Evolutionary conservation across 2,113 vertebrate genomes (phyloP).

Genomic region (Thamnaconus septentrionalis): DNA sequence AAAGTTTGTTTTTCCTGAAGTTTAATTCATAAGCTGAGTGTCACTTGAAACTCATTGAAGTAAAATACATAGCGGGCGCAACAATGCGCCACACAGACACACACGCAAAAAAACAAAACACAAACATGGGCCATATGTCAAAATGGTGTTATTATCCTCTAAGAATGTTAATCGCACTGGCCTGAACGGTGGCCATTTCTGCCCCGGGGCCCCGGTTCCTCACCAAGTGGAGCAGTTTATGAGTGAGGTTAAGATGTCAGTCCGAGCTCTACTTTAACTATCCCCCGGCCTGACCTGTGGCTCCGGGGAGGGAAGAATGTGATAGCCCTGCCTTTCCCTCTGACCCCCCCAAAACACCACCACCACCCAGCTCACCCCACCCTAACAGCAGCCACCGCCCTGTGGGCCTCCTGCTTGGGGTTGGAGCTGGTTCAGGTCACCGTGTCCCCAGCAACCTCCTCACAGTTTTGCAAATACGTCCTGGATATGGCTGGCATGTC

Average conservation of each 20-base stretch:
- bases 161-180: slow-evolving; percentile 64
- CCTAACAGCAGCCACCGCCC: slow-evolving; percentile 13
- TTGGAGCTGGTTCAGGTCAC: slow-evolving; percentile 51
- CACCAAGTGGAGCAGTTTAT: slow-evolving; percentile 67
- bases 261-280: slow-evolving; percentile 43
- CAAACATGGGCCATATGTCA: slow-evolving; percentile 47
- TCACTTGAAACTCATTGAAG: background rate
- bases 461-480: slow-evolving; percentile 79
- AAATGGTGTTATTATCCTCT: slow-evolving; percentile 62
- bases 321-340: slow-evolving; percentile 40
- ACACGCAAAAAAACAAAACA: slow-evolving; percentile 30
- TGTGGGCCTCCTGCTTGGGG: slow-evolving; percentile 40
- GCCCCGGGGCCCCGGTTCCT: slow-evolving; percentile 56
- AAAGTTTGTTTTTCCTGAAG: background rate
- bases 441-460: slow-evolving; percentile 76
- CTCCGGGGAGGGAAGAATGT: slow-evolving; percentile 47
- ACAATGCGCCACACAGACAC: background rate
- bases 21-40: too few species aligned
- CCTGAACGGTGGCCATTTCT: slow-evolving; percentile 46
- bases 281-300: slow-evolving; percentile 68
- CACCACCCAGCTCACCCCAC: slow-evolving; percentile 20
- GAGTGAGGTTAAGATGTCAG: slow-evolving; percentile 74
- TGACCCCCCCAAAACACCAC: slow-evolving; percentile 8
- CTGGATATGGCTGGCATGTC: slow-evolving; percentile 79
- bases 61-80: background rate